Percentiles rank a stretch among this genome's conserved stretches.
These are phyloP conservation scores for Aspiorhynchus laticeps DNA, from an alignment of 2,113 vertebrate genomes.

Conservation along the genomic window DNA sequence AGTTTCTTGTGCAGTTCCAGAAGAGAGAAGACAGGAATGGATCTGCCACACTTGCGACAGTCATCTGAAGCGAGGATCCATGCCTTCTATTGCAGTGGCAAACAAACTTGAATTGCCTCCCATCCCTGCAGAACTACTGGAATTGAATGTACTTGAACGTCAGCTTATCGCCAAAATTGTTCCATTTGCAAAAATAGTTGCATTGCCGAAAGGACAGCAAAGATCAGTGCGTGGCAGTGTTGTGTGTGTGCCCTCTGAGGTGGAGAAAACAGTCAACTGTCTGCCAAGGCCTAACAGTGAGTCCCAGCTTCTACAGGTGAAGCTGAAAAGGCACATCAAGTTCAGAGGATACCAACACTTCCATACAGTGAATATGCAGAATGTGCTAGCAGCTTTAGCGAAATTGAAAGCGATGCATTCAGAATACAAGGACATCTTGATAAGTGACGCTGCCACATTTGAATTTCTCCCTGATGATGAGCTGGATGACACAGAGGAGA, in stretches of 20 bases:
- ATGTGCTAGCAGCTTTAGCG: too few relatives aligned
- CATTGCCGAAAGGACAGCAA: too few relatives aligned
- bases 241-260: conserved; percentile 51
- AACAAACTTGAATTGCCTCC: neutral
- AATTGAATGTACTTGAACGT: conserved; percentile 20
- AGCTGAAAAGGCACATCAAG: conserved; percentile 38
- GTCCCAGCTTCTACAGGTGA: conserved; percentile 30
- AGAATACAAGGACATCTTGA: too few relatives aligned
- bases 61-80: too few relatives aligned
- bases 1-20: neutral
- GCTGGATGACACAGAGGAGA: too few relatives aligned
- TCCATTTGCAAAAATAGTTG: conserved; percentile 31
- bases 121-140: neutral
- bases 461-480: too few relatives aligned
- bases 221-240: too few relatives aligned
- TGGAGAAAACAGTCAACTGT: conserved; percentile 48
- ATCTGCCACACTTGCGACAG: conserved; percentile 10
- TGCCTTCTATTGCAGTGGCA: conserved; percentile 10
- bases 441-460: too few relatives aligned
- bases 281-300: too few relatives aligned
- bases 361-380: conserved; percentile 21
- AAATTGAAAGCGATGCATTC: too few relatives aligned
- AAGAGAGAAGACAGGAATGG: conserved; percentile 9
- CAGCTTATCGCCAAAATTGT: conserved; percentile 34
- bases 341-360: conserved; percentile 51